Conservation (phyloP, 2,888 invertebrate species). For the Isoperla grammatica region DNA sequence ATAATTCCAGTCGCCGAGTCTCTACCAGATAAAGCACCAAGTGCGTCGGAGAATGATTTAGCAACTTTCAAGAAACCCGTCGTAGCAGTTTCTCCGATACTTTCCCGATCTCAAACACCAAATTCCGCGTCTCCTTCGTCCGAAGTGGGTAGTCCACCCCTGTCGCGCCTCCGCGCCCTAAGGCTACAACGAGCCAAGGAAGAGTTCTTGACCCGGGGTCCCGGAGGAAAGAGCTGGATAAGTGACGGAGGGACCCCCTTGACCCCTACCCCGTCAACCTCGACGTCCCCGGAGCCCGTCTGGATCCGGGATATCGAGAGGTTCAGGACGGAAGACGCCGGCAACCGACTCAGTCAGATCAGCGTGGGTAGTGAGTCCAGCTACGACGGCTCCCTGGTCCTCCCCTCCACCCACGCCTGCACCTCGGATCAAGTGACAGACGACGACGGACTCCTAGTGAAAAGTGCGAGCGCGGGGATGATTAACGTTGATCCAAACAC, state of each 20-base stretch:
- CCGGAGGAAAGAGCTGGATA: constrained; percentile 32
- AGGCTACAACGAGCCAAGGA: constrained; percentile 65
- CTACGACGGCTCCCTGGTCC: constrained; percentile 43
- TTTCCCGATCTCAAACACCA: background rate
- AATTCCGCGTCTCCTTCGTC: background rate
- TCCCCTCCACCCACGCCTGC: constrained; percentile 7
- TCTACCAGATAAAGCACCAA: background rate
- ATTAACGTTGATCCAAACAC: constrained; percentile 60
- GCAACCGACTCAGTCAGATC: constrained; percentile 51
- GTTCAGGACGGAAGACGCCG: constrained; percentile 30
- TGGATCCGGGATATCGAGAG: constrained; percentile 29
- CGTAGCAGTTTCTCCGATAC: background rate
- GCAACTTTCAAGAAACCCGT: background rate
- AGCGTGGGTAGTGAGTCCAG: constrained; percentile 59
- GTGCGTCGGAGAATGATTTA: background rate
- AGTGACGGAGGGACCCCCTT: constrained; percentile 28
- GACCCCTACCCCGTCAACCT: constrained; percentile 4
- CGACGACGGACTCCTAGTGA: constrained; percentile 45
- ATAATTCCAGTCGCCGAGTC: background rate
- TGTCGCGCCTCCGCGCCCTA: constrained; percentile 45
- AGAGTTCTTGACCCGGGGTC: constrained; percentile 56
- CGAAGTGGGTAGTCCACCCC: constrained; percentile 18
- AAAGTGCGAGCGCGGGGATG: constrained; percentile 74
- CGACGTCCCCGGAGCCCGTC: constrained; percentile 18
- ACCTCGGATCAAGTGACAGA: constrained; percentile 14